Percentiles rank a stretch among this genome's conserved stretches.
These are phyloP conservation scores for Peromyscus polionotus DNA, from an alignment of 2,113 vertebrate genomes.

Conservation along the genomic window DNA sequence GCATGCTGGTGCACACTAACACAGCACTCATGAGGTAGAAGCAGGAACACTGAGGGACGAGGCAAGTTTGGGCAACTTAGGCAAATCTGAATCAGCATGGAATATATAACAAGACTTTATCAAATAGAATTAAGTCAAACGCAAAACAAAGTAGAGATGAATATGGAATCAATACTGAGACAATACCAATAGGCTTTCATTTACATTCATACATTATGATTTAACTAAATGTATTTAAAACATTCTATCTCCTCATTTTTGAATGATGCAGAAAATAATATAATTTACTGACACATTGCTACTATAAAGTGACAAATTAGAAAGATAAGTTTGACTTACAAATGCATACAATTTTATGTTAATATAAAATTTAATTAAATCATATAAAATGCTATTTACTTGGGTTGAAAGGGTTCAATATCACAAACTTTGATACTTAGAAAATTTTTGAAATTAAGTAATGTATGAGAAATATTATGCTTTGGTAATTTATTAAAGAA, in stretches of 20 bases:
- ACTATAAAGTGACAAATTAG: conserved; percentile 45
- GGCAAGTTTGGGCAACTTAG: neutral
- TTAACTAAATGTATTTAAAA: neutral
- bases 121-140: neutral
- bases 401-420: neutral
- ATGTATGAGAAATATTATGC: neutral
- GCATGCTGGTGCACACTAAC: neutral
- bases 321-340: conserved; percentile 7
- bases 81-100: neutral
- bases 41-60: neutral
- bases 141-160: neutral
- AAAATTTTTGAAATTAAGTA: neutral
- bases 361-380: conserved; percentile 34
- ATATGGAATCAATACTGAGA: neutral
- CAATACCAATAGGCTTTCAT: neutral
- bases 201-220: conserved; percentile 3
- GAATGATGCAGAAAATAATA: conserved; percentile 8
- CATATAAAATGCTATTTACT: neutral
- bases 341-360: conserved; percentile 27
- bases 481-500: neutral
- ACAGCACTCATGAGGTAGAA: neutral
- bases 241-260: neutral
- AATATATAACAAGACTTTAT: neutral
- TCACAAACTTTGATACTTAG: neutral
- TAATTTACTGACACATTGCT: neutral